Evolutionary conservation across 2,113 vertebrate species (phyloP), one percentile per base, ranked within the genome.

Genomic region (Seriola dumerili): DNA sequence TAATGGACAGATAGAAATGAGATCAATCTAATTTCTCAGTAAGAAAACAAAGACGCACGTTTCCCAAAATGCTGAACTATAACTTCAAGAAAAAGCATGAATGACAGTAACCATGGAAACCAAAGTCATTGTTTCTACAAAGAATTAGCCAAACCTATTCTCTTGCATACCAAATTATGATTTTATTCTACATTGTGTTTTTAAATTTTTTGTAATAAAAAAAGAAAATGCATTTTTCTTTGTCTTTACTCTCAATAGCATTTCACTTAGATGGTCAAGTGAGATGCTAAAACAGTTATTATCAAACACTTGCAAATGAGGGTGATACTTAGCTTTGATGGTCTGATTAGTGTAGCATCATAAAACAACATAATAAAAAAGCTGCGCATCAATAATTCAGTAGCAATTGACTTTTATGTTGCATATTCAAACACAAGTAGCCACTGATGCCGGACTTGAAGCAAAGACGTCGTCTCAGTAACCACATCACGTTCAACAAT

Each of bases 191-290:
- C 3, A 3, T 57, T 59, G 46, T 59, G 10, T 72, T 67, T 84
- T 79, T n/a, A 57, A 50, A 6, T 57, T 54, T 77, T 81, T 81
- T 38, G 19, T 84, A 85, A 89, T 91, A 89, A 89, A 86, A 80
- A 80, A 14, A 1, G 0, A 42, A 32, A 78, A 72, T 52, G 8
- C n/a, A 3, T 57, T 68, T 54, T 14, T 8, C 2, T 3, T 11
- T 8, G 14, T 70, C 25, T 61, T n/a, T 21, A 21, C 50, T 52
- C 16, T 50, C 4, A 44, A 5, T 8, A 48, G 14, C 16, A 21
- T 52, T 17, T 52, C 5, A 10, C 48, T 52, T 21, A 5, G 13
- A 48, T 21, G 48, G 48, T 52, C 48, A 52, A 52, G 17, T 2
- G 48, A 52, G 48, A 52, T 8, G 17, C 48, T 21, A 19, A 17